A percentile compares a stretch with the other conserved stretches of the same genome.
Evolutionary conservation across 2,113 vertebrate species (phyloP).

Genomic region (Neoarius graeffei): DNA sequence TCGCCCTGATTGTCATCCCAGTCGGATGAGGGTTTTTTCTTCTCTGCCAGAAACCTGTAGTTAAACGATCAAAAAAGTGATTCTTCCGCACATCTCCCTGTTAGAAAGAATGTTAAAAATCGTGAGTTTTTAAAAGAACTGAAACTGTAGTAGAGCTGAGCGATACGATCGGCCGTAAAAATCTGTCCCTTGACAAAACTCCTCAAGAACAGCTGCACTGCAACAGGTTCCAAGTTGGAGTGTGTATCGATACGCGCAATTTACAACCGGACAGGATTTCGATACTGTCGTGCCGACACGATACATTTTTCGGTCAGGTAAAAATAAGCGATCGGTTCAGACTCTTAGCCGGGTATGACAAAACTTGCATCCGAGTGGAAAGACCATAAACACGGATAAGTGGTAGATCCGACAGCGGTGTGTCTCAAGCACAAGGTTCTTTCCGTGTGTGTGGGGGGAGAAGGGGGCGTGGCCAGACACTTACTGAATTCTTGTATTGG

Average conservation of each 20-base stretch:
- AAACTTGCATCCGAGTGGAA: too few relatives aligned
- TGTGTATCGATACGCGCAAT: neutral
- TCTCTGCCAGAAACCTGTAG: constrained; percentile 88
- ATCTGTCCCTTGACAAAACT: neutral
- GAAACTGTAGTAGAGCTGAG: constrained; percentile 24
- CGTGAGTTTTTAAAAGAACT: neutral
- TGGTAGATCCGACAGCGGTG: too few relatives aligned
- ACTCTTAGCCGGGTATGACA: too few relatives aligned
- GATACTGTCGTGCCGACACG: neutral
- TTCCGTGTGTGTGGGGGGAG: too few relatives aligned
- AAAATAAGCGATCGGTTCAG: neutral
- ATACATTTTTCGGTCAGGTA: neutral
- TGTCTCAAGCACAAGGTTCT: too few relatives aligned
- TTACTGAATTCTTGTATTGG: too few relatives aligned
- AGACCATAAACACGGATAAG: too few relatives aligned
- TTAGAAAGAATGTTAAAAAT: neutral
- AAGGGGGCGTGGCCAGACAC: too few relatives aligned
- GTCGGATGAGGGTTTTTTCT: constrained; percentile 70
- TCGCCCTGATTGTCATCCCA: constrained; percentile 83
- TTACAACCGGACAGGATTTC: neutral
- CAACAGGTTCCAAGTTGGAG: neutral
- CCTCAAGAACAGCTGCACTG: neutral
- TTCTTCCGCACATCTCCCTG: neutral
- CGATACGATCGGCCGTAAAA: neutral
- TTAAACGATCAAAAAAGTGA: neutral